Evolutionary conservation across 1,140 invertebrate genomes (phyloP), one percentile per base, ranked within the genome.

Genomic region (Drosophila santomea): DNA sequence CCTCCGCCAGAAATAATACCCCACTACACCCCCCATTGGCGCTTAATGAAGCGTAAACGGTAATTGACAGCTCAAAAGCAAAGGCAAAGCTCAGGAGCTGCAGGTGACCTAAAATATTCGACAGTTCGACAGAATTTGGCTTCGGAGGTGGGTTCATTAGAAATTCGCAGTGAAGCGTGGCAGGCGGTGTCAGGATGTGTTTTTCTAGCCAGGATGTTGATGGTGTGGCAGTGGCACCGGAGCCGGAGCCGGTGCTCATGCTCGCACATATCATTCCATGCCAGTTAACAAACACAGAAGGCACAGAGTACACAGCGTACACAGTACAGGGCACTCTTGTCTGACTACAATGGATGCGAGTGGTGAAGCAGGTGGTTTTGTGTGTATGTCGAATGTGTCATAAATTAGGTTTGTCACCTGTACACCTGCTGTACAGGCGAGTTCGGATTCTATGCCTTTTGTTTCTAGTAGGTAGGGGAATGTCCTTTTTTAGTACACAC

Each of bases 21-120:
- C 32, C 12, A 3, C 11, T 14, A 15, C 39, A 1, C 15, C 62
- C 17, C 48, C 45, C 14, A 38, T 60, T 66, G 77, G 73, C 64
- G 80, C 80, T 82, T 90, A 89, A 89, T 89, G 84, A 89, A 89
- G 84, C 84, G 85, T 89, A 90, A 89, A 89, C 83, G 85, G 77
- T 90, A 89, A 89, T 89, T 89, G 84, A 89, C 84, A 88, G 51
- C 85, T 74, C 66, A 85, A 90, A 90, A 86, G 67, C 60, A 85
- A 90, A 90, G 81, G 67, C 60, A 69, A 62, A 79, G 63, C 83
- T 62, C 35, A 62, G 64, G 73, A 77, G 75, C 69, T 68, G 50
- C 51, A 60, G 32, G 59, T 88, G 84, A 88, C 84, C 84, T 88
- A 71, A 90, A 88, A 89, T 90, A 82, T 67, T 66, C 80, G 79